Evolutionary conservation across 1,140 invertebrate species (phyloP), one percentile per base, ranked within the genome.

Genomic region (Trichogramma pretiosum): DNA sequence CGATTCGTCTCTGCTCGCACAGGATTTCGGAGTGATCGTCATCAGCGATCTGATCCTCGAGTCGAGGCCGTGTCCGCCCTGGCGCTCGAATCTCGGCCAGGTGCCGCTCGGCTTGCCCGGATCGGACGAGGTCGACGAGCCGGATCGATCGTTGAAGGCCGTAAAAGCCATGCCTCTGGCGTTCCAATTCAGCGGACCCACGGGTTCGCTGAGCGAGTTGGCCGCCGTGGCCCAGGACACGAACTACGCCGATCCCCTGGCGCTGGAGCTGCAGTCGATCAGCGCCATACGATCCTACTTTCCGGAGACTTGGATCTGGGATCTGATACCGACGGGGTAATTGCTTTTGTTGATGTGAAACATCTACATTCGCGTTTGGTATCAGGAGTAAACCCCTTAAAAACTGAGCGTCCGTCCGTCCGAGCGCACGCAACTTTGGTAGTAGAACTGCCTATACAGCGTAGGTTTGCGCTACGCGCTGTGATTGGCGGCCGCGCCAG

Each of bases 231-330:
- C 53, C n/a, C 68, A 70, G 14, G 65, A 67, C 34, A 53, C 63
- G 5, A 56, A 54, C 14, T 69, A 71, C 40, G 54, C 67, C 4
- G 63, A 68, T 39, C 59, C 70, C 39, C 34, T 60, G 13, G 61
- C 65, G 0, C 62, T 68, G 39, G 50, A 52, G 5, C n/a, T 42
- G n/a, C 57, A 56, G 11, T 60, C 58, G 3, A 43, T 60, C 1
- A 60, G 58, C 3, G 57, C 61, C 7, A 58, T 79, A 2, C 68
- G 82, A 52, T 73, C 73, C 1, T 76, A 74, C 55, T 84, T 84
- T 57, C 82, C 82, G 3, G 81, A 83, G 65, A 82, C 80, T 0
- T 84, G 81, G 81, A 64, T 83, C 2, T 84, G 81, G 78, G 75
- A 82, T 51, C 56, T 83, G 18, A 61, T 74, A 28, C 59, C 67